Evolutionary conservation across 2,888 invertebrate genomes (phyloP).

Genomic region (Chironomus tentans): DNA sequence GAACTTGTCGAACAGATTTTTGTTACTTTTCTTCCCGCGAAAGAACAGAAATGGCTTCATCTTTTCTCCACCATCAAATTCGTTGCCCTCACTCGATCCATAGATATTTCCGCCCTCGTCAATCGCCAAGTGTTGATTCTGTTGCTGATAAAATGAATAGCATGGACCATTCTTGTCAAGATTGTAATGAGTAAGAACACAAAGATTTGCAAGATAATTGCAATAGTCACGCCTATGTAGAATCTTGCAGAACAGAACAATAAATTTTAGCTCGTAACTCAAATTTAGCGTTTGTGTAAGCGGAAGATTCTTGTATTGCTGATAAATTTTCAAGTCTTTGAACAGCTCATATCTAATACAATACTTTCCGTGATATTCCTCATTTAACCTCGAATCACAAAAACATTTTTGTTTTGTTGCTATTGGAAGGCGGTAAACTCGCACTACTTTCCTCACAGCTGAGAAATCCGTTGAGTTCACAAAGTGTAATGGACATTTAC

Average conservation of each 20-base stretch:
- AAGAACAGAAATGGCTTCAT: conserved; percentile 39
- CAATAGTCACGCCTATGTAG: conserved; percentile 49
- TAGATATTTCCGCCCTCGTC: not conserved
- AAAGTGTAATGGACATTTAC: not conserved
- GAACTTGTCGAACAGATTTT: conserved; percentile 29
- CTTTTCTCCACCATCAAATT: conserved; percentile 33
- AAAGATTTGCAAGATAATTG: conserved; percentile 58
- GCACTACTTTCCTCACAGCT: conserved; percentile 27
- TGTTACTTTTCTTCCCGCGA: conserved; percentile 35
- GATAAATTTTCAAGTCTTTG: conserved; percentile 32
- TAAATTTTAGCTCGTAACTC: conserved; percentile 36
- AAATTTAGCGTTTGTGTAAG: conserved; percentile 27
- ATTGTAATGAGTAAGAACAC: conserved; percentile 49
- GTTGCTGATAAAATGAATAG: conserved; percentile 37
- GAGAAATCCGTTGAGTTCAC: conserved; percentile 22
- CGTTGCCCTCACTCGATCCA: not conserved
- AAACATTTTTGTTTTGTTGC: conserved; percentile 28
- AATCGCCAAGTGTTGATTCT: conserved; percentile 29
- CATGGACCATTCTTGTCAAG: conserved; percentile 46
- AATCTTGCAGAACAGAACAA: conserved; percentile 39
- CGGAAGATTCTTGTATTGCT: not conserved
- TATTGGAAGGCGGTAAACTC: conserved; percentile 30
- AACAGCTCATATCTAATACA: conserved; percentile 37
- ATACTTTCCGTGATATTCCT: conserved; percentile 34
- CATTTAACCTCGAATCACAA: conserved; percentile 37